Evolutionary conservation across 2,797 vertebrate genomes (phyloP).

Genomic region (Oceanodroma leucorhoa): DNA sequence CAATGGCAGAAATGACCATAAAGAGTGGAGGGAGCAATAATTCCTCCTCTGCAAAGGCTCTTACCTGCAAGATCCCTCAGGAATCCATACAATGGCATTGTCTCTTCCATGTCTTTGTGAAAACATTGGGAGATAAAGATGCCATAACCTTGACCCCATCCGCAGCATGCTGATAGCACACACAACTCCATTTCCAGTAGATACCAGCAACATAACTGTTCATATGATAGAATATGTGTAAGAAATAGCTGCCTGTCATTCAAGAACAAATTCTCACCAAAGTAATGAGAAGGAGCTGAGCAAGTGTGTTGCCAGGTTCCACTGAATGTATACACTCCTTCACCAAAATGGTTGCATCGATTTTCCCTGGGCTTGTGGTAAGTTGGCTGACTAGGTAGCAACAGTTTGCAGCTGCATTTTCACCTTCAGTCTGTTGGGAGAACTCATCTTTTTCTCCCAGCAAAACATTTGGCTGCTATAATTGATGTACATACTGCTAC

Average conservation of each 20-base stretch:
- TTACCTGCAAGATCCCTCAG: neutral
- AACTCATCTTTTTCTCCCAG: neutral
- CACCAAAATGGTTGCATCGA: neutral
- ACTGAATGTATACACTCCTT: neutral
- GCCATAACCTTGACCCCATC: neutral
- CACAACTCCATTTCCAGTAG: neutral
- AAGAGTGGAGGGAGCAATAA: neutral
- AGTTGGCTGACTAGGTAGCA: neutral
- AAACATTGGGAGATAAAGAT: neutral
- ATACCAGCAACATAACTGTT: neutral
- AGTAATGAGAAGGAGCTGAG: neutral
- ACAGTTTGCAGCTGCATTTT: neutral
- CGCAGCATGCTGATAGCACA: neutral
- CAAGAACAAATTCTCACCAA: neutral
- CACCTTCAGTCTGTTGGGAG: neutral
- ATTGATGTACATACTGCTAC: neutral
- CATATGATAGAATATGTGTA: neutral
- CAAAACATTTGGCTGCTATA: neutral
- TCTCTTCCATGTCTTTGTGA: neutral
- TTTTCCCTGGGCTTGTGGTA: neutral
- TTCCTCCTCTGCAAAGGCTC: neutral
- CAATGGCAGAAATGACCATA: neutral
- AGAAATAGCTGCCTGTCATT: neutral
- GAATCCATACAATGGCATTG: neutral
- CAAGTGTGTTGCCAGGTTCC: neutral